A percentile compares a stretch with the other conserved stretches of the same genome.
phyloP scores from a whole-genome alignment of 2,888 invertebrate species.

The Lamproptera curius region DNA sequence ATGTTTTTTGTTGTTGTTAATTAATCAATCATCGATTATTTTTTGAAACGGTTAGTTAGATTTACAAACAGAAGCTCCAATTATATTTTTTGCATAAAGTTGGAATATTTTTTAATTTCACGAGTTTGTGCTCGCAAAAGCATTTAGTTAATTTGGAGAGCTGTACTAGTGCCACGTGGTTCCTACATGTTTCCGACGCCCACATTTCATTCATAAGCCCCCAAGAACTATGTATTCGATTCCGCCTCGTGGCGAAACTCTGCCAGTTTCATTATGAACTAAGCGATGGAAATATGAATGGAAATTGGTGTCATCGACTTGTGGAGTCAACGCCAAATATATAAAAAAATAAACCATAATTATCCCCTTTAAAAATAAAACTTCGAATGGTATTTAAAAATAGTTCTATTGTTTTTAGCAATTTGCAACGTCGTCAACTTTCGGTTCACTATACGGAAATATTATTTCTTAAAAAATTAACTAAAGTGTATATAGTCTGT shows the following conservation, averaged over 20 bases:
- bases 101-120: no score
- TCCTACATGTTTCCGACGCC: conserved; percentile 3
- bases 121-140: no score
- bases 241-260: conserved; percentile 3
- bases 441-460: no score
- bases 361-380: not conserved
- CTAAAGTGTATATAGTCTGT: no score
- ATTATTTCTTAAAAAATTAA: no score
- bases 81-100: no score
- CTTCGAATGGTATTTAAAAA: not conserved
- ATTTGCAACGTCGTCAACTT: not conserved
- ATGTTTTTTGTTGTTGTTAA: no score
- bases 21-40: no score
- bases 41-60: no score
- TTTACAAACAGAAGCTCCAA: no score
- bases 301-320: conserved; percentile 2
- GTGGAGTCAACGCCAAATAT: conserved; percentile 4
- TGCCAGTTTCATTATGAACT: conserved; percentile 3
- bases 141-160: no score
- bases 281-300: conserved; percentile 18
- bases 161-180: not conserved
- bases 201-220: conserved; percentile 16
- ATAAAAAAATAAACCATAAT: not conserved
- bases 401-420: not conserved
- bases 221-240: conserved; percentile 8